Evolutionary conservation across 2,797 vertebrate genomes (phyloP), one percentile per base, ranked within the genome.

Genomic region (Myotis myotis): DNA sequence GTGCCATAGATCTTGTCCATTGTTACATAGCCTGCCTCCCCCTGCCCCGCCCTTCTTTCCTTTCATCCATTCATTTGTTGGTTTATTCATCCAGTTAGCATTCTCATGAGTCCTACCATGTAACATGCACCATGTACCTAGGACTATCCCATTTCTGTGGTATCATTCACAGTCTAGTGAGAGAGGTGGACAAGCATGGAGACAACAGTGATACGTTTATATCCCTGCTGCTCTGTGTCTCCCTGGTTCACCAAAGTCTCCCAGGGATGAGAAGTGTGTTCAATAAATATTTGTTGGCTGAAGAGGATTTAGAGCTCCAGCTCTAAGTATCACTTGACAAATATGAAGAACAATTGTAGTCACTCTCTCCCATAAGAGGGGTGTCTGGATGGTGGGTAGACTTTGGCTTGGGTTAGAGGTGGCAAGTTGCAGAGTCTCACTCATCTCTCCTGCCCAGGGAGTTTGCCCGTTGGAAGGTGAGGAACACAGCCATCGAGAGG

Each of bases 381-480:
- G 38, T 36, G 6, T 8, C n/a, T 22, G 22, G 38, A 5, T 80
- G 79, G 3, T 92, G 84, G 22, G 25, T 38, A 16, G 51, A 16
- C n/a, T 84, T 36, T 84, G 71, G 12, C 30, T 53, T 12, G 0
- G 12, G 23, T 1, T 36, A 49, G 57, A 82, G 44, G 62, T 80
- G 20, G 25, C 49, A 84, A 82, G 36, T n/a, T 82, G 74, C 95
- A 44, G 60, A 62, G 23, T 95, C 23, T 96, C 60, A 15, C n/a
- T 94, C 33, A 11, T 97, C 25, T 97, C 66, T 95, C 25, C 9
- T 94, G 0, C 81, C 1, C 96, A 99, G 99, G 99, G 99, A 99
- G 98, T 99, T 99, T 99, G 99, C 99, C 98, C 99, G 99, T 99
- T 99, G 99, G 99, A 99, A 99, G 99, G 99, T 99, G 99, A 99